Conservation (phyloP, 2,113 vertebrate species). For the Promerops cafer region DNA sequence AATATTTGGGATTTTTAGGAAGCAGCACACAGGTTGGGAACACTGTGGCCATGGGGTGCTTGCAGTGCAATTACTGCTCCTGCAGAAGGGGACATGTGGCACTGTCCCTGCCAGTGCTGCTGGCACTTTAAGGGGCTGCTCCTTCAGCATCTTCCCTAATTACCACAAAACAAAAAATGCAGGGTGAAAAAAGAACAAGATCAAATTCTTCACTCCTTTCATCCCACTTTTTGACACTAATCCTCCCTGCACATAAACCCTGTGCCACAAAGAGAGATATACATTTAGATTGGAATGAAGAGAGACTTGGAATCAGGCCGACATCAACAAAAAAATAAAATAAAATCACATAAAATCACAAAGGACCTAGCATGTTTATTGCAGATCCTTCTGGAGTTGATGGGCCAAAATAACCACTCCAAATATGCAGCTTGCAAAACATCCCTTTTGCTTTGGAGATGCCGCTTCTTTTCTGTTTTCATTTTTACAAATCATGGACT, state of each 20-base stretch:
- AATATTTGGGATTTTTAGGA: neutral
- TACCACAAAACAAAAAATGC: neutral
- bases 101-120: neutral
- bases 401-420: slow-evolving; percentile 59
- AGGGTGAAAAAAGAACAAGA: neutral
- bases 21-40: neutral
- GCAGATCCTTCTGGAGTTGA: slow-evolving; percentile 21
- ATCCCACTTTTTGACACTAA: slow-evolving; percentile 57
- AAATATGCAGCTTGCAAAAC: slow-evolving; percentile 60
- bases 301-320: neutral
- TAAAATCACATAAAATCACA: slow-evolving; percentile 39
- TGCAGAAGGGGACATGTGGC: neutral
- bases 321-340: slow-evolving; percentile 5
- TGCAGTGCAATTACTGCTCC: neutral
- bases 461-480: slow-evolving; percentile 17
- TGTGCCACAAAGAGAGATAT: neutral
- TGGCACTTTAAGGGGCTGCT: neutral
- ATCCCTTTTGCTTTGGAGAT: slow-evolving; percentile 35
- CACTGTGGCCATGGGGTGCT: neutral
- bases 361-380: slow-evolving; percentile 38
- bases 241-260: slow-evolving; percentile 50
- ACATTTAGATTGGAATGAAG: slow-evolving; percentile 41
- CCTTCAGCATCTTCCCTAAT: neutral
- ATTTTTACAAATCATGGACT: slow-evolving; percentile 16
- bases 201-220: slow-evolving; percentile 31